These are phyloP conservation scores for Drosophila carrolli DNA, from an alignment of 1,140 invertebrate species.

Conservation along the genomic window DNA sequence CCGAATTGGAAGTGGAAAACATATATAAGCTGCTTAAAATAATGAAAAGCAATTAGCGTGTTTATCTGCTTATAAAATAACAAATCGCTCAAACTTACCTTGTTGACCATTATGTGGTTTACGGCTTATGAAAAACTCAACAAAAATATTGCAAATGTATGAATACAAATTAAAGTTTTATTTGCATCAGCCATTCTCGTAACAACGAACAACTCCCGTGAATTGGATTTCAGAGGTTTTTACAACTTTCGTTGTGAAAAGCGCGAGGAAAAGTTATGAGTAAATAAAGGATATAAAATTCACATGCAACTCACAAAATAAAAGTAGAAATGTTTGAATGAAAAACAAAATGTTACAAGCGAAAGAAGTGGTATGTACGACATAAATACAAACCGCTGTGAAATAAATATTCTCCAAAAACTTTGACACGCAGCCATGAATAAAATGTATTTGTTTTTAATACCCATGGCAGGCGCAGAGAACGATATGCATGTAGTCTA, in stretches of 20 bases:
- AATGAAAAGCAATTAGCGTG: slow-evolving; percentile 49
- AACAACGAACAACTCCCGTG: slow-evolving; percentile 1
- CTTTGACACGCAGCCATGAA: slow-evolving; percentile 53
- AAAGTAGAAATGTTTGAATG: slow-evolving; percentile 24
- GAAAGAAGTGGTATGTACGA: not conserved
- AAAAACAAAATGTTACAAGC: not conserved
- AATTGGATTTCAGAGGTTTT: slow-evolving; percentile 35
- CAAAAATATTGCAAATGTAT: slow-evolving; percentile 20
- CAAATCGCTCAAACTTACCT: slow-evolving; percentile 11
- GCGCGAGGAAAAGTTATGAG: slow-evolving; percentile 30
- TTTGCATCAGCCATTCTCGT: slow-evolving; percentile 13
- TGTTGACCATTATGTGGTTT: slow-evolving; percentile 6
- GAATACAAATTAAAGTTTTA: slow-evolving; percentile 30
- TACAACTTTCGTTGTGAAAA: not conserved
- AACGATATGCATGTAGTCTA: not conserved
- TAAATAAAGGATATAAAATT: slow-evolving; percentile 51
- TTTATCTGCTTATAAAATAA: slow-evolving; percentile 41
- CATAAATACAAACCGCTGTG: slow-evolving; percentile 7
- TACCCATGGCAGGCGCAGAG: slow-evolving; percentile 22
- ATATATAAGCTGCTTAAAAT: slow-evolving; percentile 63
- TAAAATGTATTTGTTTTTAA: slow-evolving; percentile 62
- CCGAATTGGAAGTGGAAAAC: slow-evolving; percentile 47
- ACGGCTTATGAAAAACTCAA: not conserved
- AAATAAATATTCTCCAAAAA: slow-evolving; percentile 42
- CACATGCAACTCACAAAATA: slow-evolving; percentile 21